Evolutionary conservation across 2,888 invertebrate species (phyloP).

Genomic region (Osedax fenrisi): DNA sequence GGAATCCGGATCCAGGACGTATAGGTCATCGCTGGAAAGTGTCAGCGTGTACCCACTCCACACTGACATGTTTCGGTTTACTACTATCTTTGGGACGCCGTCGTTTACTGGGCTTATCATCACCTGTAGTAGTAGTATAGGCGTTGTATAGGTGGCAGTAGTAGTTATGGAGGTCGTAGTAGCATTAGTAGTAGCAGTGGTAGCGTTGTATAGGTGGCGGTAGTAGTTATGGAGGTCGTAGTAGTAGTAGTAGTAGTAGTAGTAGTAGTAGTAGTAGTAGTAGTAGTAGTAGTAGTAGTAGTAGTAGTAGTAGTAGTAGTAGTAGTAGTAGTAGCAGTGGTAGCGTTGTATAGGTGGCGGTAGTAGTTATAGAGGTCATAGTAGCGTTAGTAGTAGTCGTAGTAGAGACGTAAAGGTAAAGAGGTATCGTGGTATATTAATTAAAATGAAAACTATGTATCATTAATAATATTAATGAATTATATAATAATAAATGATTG

Average conservation of each 20-base stretch:
- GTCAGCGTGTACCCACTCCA: neutral
- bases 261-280: conserved; percentile 31
- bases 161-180: conserved; percentile 8
- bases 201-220: no score
- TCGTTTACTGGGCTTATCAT: neutral
- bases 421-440: neutral
- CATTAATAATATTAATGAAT: no score
- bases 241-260: conserved; percentile 31
- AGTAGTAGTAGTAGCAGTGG: conserved; percentile 27
- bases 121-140: conserved; percentile 24
- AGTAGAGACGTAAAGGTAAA: conserved; percentile 26
- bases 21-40: neutral
- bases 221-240: no score
- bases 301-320: conserved; percentile 30
- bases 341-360: no score
- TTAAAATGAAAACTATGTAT: no score
- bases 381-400: conserved; percentile 30
- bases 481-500: no score
- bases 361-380: conserved; percentile 30
- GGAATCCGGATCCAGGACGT: neutral
- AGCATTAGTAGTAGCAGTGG: no score
- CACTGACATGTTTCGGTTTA: neutral
- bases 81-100: neutral
- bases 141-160: conserved; percentile 26
- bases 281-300: conserved; percentile 29